Conservation (phyloP, 2,888 invertebrate genomes). For the Loripinus fragilis region DNA sequence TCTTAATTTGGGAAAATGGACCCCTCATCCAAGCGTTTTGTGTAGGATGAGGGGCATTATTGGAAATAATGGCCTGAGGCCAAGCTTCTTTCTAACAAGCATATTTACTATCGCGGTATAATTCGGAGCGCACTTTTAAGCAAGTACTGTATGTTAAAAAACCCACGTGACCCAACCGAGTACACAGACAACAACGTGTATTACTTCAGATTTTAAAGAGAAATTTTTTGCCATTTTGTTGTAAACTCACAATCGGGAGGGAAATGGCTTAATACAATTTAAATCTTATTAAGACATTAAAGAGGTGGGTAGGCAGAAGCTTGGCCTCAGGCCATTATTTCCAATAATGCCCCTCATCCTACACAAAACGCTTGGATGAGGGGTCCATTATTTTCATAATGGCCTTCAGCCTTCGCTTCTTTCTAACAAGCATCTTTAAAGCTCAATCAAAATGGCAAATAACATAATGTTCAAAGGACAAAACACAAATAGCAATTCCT, state of each 20-base stretch:
- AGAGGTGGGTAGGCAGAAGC: constrained; percentile 30
- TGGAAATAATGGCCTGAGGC: constrained; percentile 43
- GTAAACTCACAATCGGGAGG: neutral
- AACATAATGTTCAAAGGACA: no score
- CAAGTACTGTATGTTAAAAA: no score
- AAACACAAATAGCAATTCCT: no score
- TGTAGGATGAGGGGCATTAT: constrained; percentile 52
- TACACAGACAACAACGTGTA: neutral
- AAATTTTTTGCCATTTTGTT: neutral
- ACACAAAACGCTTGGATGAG: constrained; percentile 49
- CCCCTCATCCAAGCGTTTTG: constrained; percentile 47
- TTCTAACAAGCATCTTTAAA: no score
- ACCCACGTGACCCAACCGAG: neutral
- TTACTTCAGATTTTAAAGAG: neutral
- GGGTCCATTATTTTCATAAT: constrained; percentile 1
- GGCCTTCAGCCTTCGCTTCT: neutral
- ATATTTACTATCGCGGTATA: no score
- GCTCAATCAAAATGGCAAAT: no score
- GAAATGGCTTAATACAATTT: no score
- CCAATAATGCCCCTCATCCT: constrained; percentile 52
- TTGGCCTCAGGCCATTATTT: constrained; percentile 40
- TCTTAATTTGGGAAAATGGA: no score
- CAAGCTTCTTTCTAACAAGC: constrained; percentile 28
- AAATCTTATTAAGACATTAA: neutral
- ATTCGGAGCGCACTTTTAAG: no score